phyloP scores from a whole-genome alignment of 2,113 vertebrate species.

The Grallaria varia region DNA sequence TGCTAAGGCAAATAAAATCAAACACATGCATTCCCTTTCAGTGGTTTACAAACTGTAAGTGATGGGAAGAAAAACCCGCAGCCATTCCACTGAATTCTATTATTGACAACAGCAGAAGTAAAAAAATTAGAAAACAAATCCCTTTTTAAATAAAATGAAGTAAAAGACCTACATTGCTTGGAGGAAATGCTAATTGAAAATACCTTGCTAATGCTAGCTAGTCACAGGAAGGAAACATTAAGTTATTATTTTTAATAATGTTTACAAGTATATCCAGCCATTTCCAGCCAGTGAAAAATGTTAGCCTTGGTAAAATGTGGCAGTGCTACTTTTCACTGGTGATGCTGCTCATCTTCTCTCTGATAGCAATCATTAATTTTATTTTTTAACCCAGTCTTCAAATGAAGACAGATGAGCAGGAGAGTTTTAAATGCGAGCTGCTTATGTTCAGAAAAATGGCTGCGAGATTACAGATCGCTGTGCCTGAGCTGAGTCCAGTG shows the following conservation, averaged over 20 bases:
- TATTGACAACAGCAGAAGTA: constrained; percentile 77
- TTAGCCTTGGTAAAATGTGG: constrained; percentile 86
- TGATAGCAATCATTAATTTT: constrained; percentile 94
- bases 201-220: constrained; percentile 87
- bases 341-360: constrained; percentile 84
- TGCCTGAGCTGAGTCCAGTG: constrained; percentile 57
- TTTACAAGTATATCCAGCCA: constrained; percentile 92
- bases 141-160: constrained; percentile 79
- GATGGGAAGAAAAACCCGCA: constrained; percentile 66
- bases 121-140: constrained; percentile 81
- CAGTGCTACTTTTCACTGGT: constrained; percentile 89
- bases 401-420: constrained; percentile 88
- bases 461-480: constrained; percentile 70
- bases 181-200: constrained; percentile 87
- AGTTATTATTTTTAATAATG: constrained; percentile 97
- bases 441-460: constrained; percentile 82
- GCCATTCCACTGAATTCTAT: constrained; percentile 63
- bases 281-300: constrained; percentile 90
- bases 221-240: constrained; percentile 90
- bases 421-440: constrained; percentile 84
- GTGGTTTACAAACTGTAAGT: constrained; percentile 64
- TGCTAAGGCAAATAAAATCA: constrained; percentile 76
- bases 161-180: constrained; percentile 77
- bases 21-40: constrained; percentile 60
- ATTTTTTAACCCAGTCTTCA: constrained; percentile 90